These are phyloP conservation scores for Catagonus wagneri DNA, from an alignment of 2,113 vertebrate genomes.

Conservation along the genomic window DNA sequence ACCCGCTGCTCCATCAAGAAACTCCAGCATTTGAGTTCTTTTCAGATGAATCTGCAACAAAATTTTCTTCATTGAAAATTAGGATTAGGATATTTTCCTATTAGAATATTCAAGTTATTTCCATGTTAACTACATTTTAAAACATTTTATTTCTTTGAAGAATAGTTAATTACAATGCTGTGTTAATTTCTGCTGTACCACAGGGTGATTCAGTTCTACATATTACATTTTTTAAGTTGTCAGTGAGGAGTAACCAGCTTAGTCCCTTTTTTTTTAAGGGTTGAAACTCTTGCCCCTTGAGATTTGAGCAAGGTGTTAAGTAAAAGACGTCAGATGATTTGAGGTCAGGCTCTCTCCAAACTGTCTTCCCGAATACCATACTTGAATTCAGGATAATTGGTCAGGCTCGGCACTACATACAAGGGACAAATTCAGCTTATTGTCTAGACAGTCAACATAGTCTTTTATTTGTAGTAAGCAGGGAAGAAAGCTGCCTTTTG, in stretches of 20 bases:
- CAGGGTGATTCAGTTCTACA: not conserved
- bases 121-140: not conserved
- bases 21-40: not conserved
- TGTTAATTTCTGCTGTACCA: not conserved
- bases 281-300: not conserved
- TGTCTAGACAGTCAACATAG: not conserved
- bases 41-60: conserved; percentile 22
- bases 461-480: not conserved
- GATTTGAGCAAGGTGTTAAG: not conserved
- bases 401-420: conserved; percentile 11
- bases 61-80: not conserved
- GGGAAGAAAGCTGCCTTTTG: conserved; percentile 8
- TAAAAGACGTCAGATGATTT: conserved; percentile 51
- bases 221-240: not conserved
- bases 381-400: conserved; percentile 7
- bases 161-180: not conserved
- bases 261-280: not conserved
- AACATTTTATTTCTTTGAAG: not conserved
- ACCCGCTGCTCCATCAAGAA: too few species aligned
- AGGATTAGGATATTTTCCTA: too few species aligned
- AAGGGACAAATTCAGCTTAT: conserved; percentile 45
- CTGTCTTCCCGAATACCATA: not conserved
- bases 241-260: not conserved
- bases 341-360: not conserved
- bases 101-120: not conserved